Base-by-base conservation (phyloP, 2,113 vertebrate genomes). In the Catharus bicknelli region DNA sequence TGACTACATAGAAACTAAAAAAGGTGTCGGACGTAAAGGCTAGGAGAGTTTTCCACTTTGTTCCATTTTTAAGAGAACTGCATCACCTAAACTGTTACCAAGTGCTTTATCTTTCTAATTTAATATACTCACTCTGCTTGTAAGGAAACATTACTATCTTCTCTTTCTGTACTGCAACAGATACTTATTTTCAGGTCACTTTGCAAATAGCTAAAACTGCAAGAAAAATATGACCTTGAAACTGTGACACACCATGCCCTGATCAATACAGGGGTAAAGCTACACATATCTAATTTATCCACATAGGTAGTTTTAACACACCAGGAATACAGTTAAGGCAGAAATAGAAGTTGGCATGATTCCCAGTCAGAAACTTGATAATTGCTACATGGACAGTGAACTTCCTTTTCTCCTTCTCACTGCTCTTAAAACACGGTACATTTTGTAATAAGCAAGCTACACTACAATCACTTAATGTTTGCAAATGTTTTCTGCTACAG, bases 191-290 rank as follows among this genome's bases (percentile, higher is more conserved):
- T 77, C 59, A 50, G 51, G 42, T 22, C 9, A 73, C 45, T 90
- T 87, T 61, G 66, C 62, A 83, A 75, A 72, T 42, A 78, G 81
- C 90, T 87, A 27, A 21, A 82, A n/a, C 57, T 38, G 58, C 69
- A 90, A 84, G 42, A 89, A 84, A 87, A 82, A 29, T 1, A 15
- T 30, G 48, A 86, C 81, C 84, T 87, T 88, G 64, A 80, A 88
- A 51, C 59, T 34, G 38, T 55, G 67, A 66, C 3, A 3, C 29
- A 29, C 20, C 25, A 16, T 34, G 54, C 25, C 29, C 29, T 58
- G 45, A 95, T 95, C 90, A 48, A 91, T 95, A 66, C 13, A 14
- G 7, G 32, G 29, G 29, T 70, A 87, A 88, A 86, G 74, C 50
- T 50, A 42, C 16, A n/a, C 5, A 2, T 70, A 84, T 74, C 76